Evolutionary conservation across 2,797 vertebrate species (phyloP), one percentile per base, ranked within the genome.

Genomic region (Ataeniobius toweri): DNA sequence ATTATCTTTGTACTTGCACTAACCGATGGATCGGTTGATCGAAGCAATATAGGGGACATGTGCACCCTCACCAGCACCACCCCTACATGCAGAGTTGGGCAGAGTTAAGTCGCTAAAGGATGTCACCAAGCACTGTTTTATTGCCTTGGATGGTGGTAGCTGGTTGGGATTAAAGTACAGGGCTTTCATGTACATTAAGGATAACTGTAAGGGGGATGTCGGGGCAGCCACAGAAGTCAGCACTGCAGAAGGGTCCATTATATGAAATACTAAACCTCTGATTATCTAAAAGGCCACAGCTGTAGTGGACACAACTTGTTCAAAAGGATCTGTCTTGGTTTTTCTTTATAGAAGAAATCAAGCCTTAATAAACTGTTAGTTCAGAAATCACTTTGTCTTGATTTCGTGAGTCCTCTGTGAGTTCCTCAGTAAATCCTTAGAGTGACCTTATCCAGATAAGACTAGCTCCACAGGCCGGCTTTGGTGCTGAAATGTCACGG

Each of bases 301-400:
- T 94, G 95, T 94, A 96, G 94, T 95, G 94, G 93, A 90, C 92
- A 86, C 95, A 90, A 87, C 93, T 78, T 93, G 90, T 95, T 96
- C 90, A 94, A 92, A 69, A 93, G 93, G 92, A 92, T 93, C 92
- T 92, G 89, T 91, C 92, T 95, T 96, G 89, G 90, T 92, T 94
- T 96, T 93, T 92, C 90, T 94, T 94, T 94, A 92, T 94, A 96
- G 95, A 96, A 95, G 94, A 96, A 96, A 94, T 96, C 95, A 95
- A 97, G 97, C 97, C 97, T 98, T 97, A 97, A 97, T 98, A 97
- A 97, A 97, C 93, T 94, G 94, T 94, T 94, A 95, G 93, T 95
- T 96, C 94, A 96, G 96, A 95, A 96, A 94, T 88, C 22, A 88
- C 75, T 88, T 86, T 85, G 95, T 96, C 90, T 90, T 91, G 77